Base-by-base conservation (phyloP, 2,113 vertebrate species). In the Boulengerochromis microlepis region DNA sequence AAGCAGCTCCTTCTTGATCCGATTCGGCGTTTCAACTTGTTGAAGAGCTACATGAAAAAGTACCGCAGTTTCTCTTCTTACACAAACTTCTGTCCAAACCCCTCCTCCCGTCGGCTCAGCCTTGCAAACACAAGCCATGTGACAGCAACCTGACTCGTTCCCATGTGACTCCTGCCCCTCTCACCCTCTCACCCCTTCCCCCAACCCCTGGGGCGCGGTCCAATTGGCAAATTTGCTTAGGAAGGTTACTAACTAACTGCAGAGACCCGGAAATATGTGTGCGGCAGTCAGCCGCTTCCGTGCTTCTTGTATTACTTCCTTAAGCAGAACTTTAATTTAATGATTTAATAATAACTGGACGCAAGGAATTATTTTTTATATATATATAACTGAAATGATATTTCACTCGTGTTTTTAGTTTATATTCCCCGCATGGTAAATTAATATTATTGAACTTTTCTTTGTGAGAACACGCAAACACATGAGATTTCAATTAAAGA, bases 91-190 rank as follows among this genome's bases (percentile, higher is more conserved):
- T 91, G 15, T 24, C 3, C 2, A 13, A 71, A 74, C 84, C 92
- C 90, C 93, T 87, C 87, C 91, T 88, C 54, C 80, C 31, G 54
- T 64, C 47, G 26, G 81, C 86, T 81, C 86, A 81, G 90, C 87
- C 82, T 86, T 19, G 89, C 90, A 95, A 96, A 96, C 96, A 94
- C 80, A 59, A 93, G 91, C 94, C 97, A 97, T 96, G 96, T 97
- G 97, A 97, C 95, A 78, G 35, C 86, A 92, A 94, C 93, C 93
- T 97, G 96, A 97, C 95, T 88, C 50, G 19, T 29, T 35, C 85
- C 92, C 96, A 96, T 96, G 96, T 97, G 96, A 96, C 95, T 52
- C 16, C 5, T 38, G 7, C 71, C 80, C 47, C 57, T 13, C 56
- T 8, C 56, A 29, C 82, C 45, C 52, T 9, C 50, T 8, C 56